Evolutionary conservation across 2,113 vertebrate genomes (phyloP), one percentile per base, ranked within the genome.

Genomic region (Nycticryphes semicollaris): DNA sequence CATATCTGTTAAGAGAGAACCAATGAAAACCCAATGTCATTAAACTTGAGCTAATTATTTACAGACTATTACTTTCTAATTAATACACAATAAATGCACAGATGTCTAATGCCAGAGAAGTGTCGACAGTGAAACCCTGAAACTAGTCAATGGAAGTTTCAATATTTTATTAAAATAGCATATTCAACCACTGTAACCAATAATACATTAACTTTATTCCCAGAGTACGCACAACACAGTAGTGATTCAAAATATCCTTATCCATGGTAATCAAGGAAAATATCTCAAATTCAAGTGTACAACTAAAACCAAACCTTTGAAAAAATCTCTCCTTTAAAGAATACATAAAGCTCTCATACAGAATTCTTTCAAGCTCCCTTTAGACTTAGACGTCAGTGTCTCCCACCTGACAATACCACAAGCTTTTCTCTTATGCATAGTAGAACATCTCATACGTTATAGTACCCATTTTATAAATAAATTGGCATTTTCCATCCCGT

Each of bases 151-250:
- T 3, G 75, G 70, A 94, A 96, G 86, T 97, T 98, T 98, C 96
- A 96, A 94, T 98, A 98, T 98, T 99, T 99, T 99, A 99, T 99
- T 99, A 99, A 99, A 99, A 99, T 99, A 99, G 97, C 97, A 98
- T 99, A 98, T 98, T 98, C 97, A 97, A 97, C 98, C 98, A 98
- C 97, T 97, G 98, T 98, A 98, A 98, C 97, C 97, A 97, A 97
- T 98, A 98, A 98, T 98, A 98, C 91, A 95, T 98, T 98, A 97
- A 98, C 97, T 96, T 95, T 94, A 89, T 94, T 97, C 95, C 83
- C 94, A 96, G 68, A 97, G 96, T 96, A 97, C 6, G 74, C 97
- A 98, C 97, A 96, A 98, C 96, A 98, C 97, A 98, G 98, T 97
- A 98, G 98, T 98, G 98, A 98, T 97, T 98, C 96, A 97, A 97